Percentiles rank a stretch among this genome's conserved stretches.
These are phyloP conservation scores for Battus philenor DNA, from an alignment of 1,140 invertebrate genomes.

Conservation along the genomic window DNA sequence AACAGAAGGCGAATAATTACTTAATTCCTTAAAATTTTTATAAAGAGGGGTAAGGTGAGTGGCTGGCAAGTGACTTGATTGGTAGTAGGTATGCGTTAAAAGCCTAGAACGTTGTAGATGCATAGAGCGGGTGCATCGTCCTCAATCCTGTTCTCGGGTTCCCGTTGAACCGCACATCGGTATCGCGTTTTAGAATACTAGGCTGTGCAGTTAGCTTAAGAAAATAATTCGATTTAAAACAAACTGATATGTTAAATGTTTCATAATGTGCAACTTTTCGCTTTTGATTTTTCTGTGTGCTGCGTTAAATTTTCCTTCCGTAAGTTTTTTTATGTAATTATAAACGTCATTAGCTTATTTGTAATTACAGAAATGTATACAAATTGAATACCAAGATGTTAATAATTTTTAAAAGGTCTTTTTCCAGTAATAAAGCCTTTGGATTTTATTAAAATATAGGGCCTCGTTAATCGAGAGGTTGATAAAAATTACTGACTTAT, in stretches of 20 bases:
- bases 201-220: background rate
- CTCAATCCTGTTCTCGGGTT: slow-evolving; percentile 44
- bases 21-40: slow-evolving; percentile 2
- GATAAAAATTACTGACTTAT: background rate
- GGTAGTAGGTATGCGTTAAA: slow-evolving; percentile 25
- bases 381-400: too few relatives aligned
- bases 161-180: slow-evolving; percentile 16
- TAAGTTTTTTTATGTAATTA: too few relatives aligned
- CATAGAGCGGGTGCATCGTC: slow-evolving; percentile 47
- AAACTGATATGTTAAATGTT: slow-evolving; percentile 2
- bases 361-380: too few relatives aligned
- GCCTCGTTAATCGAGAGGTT: too few relatives aligned
- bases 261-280: slow-evolving; percentile 3
- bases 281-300: too few relatives aligned
- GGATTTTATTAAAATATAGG: too few relatives aligned
- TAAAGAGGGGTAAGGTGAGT: slow-evolving; percentile 1
- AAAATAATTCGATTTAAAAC: background rate
- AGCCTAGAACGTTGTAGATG: slow-evolving; percentile 26
- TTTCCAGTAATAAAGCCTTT: too few relatives aligned
- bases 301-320: too few relatives aligned
- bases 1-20: background rate
- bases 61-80: slow-evolving; percentile 6
- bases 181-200: background rate
- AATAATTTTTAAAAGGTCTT: background rate
- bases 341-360: too few relatives aligned